phyloP scores from a whole-genome alignment of 1,140 invertebrate genomes.

The Anthonomus grandis region DNA sequence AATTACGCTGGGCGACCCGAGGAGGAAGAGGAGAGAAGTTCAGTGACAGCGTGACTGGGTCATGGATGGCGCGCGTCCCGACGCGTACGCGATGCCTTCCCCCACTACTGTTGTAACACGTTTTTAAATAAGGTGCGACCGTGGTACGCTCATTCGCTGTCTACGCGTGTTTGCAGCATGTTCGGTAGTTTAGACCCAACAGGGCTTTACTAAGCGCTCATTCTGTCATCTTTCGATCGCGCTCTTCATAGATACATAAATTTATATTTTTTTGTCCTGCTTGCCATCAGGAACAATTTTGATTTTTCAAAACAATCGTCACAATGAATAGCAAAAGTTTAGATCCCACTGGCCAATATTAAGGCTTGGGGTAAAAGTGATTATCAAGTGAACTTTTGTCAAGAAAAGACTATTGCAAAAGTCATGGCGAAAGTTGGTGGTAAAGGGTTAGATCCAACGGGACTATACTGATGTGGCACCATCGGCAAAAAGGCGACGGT shows the following conservation, averaged over 20 bases:
- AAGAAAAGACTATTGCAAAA: neutral
- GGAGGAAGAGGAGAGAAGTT: slow-evolving; percentile 30
- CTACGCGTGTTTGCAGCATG: slow-evolving; percentile 34
- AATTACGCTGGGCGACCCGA: slow-evolving; percentile 2
- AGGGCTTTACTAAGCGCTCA: slow-evolving; percentile 36
- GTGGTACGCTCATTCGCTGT: slow-evolving; percentile 23
- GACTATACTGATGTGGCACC: slow-evolving; percentile 44
- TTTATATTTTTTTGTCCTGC: slow-evolving; percentile 6
- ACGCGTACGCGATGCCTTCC: slow-evolving; percentile 31
- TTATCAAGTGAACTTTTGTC: neutral
- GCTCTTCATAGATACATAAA: too few species aligned
- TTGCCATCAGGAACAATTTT: slow-evolving; percentile 3
- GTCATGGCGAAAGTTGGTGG: slow-evolving; percentile 38
- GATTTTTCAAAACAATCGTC: slow-evolving; percentile 3
- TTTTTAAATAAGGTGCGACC: slow-evolving; percentile 25
- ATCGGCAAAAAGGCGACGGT: slow-evolving; percentile 43
- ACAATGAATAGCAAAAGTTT: slow-evolving; percentile 46
- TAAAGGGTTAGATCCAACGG: slow-evolving; percentile 47
- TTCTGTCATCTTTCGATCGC: slow-evolving; percentile 1
- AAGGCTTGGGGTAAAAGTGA: slow-evolving; percentile 5
- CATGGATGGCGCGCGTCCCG: slow-evolving; percentile 43
- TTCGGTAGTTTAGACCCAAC: slow-evolving; percentile 43
- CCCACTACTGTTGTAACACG: slow-evolving; percentile 30
- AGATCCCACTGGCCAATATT: slow-evolving; percentile 47
- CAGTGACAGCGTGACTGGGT: slow-evolving; percentile 48